Percentiles rank a stretch among this genome's conserved stretches.
Evolutionary conservation across 2,888 invertebrate species (phyloP).

Genomic region (Salpingus planirostris): DNA sequence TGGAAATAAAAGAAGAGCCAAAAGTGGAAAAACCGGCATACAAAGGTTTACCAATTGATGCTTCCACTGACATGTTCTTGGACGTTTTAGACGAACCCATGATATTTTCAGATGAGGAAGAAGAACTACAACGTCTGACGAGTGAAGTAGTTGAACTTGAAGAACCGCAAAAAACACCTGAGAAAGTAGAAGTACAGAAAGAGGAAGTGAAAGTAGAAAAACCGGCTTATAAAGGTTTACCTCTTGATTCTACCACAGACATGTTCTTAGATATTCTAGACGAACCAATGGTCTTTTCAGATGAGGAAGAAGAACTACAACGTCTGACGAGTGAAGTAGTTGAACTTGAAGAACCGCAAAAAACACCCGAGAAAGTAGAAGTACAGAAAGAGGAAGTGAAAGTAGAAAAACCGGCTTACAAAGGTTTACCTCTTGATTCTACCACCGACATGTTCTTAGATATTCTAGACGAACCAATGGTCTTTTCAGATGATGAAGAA

Average conservation of each 20-base stretch:
- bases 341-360: neutral
- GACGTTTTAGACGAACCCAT: constrained; percentile 29
- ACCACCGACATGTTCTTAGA: constrained; percentile 17
- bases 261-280: constrained; percentile 23
- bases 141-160: neutral
- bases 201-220: constrained; percentile 2
- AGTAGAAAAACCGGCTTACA: constrained; percentile 3
- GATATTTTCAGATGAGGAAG: constrained; percentile 27
- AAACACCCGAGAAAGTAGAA: constrained; percentile 14
- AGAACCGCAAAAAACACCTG: constrained; percentile 6
- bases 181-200: constrained; percentile 12
- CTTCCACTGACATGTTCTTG: constrained; percentile 20
- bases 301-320: constrained; percentile 11
- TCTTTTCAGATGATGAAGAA: constrained; percentile 20
- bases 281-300: constrained; percentile 26
- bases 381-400: constrained; percentile 2
- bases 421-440: constrained; percentile 7
- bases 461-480: constrained; percentile 26
- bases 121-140: constrained; percentile 1
- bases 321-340: neutral
- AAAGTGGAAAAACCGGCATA: constrained; percentile 14
- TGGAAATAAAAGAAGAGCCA: constrained; percentile 1
- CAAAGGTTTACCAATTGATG: constrained; percentile 24
- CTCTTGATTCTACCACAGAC: constrained; percentile 10
- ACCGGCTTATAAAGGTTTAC: neutral